A percentile compares a stretch with the other conserved stretches of the same genome.
These are phyloP conservation scores for Plectropomus leopardus DNA, from an alignment of 2,113 vertebrate genomes.

Conservation along the genomic window DNA sequence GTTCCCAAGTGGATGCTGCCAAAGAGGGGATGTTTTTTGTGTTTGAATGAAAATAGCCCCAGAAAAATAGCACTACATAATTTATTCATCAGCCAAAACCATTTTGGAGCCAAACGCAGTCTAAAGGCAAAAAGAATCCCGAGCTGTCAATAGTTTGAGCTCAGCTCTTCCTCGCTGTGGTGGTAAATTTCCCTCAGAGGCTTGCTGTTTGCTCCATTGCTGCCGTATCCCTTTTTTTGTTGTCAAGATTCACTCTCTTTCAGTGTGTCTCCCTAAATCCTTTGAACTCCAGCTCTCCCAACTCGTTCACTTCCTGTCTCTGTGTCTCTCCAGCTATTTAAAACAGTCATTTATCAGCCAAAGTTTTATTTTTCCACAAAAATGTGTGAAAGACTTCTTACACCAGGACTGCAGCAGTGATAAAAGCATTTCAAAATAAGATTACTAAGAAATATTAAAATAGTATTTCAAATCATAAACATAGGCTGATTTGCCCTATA, in stretches of 20 bases:
- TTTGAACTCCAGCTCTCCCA: slow-evolving; percentile 19
- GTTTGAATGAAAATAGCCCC: slow-evolving; percentile 51
- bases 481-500: not conserved
- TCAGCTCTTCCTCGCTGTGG: slow-evolving; percentile 34
- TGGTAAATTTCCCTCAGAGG: slow-evolving; percentile 55
- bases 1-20: slow-evolving; percentile 27
- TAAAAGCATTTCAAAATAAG: not conserved
- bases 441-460: not conserved
- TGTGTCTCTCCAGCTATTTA: slow-evolving; percentile 10
- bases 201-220: slow-evolving; percentile 8
- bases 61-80: slow-evolving; percentile 44
- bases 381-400: not conserved
- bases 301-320: not conserved
- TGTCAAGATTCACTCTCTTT: slow-evolving; percentile 33
- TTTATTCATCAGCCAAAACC: slow-evolving; percentile 68
- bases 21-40: slow-evolving; percentile 27
- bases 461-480: not conserved
- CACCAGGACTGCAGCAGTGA: not conserved
- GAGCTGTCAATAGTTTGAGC: slow-evolving; percentile 44
- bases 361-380: not conserved
- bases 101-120: slow-evolving; percentile 57
- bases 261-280: slow-evolving; percentile 11
- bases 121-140: slow-evolving; percentile 25
- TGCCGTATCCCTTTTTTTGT: slow-evolving; percentile 27
- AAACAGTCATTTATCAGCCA: not conserved